Base-by-base conservation (phyloP, 2,888 invertebrate genomes). In the Aproaerema taeniolella region DNA sequence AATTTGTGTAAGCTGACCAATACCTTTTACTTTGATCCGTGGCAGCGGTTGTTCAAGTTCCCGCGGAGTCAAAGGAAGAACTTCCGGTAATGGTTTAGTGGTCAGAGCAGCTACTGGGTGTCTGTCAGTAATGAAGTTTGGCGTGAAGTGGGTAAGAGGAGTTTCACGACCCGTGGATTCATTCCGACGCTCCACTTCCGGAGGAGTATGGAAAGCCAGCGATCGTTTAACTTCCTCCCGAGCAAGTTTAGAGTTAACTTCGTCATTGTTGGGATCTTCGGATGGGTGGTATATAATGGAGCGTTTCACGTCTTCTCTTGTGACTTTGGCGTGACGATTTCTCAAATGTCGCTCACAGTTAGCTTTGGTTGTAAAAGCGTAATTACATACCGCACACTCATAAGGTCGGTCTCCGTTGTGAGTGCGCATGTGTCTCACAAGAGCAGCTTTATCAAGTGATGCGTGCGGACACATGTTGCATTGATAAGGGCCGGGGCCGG, bases 391-490 rank as follows among this genome's bases (percentile, higher is more conserved):
- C 0, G 93, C 92, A 66, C 98, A 98, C 71, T 97, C 96, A 67
- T 95, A 98, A 0, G 98, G 98, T 8, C 97, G 89, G 59, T 98
- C 97, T 0, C 98, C 98, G 64, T 97, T 98, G 78, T 98, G 98
- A 0, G 95, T 95, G 30, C 97, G 89, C 90, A 98, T 93, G 64
- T 98, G 98, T 12, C 97, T 91, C 6, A 95, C 93, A 35, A 98
- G 80, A 2, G 97, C 96, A 12, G 95, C 95, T 74, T 97, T 97
- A 67, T 98, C 98, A 26, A 94, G 89, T 50, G 94, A 94, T 1
- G 93, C 92, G 74, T 95, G 97, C 1, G 94, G 92, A 53, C 98
- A 98, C 92, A 97, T 94, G 69, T 96, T 96, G 83, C 98, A 98
- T 38, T 94, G 91, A 73, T 96, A 97, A 1, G 95, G 95, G 1